A percentile compares a stretch with the other conserved stretches of the same genome.
Evolutionary conservation across 2,797 vertebrate species (phyloP).

Genomic region (Acropternis orthonyx): DNA sequence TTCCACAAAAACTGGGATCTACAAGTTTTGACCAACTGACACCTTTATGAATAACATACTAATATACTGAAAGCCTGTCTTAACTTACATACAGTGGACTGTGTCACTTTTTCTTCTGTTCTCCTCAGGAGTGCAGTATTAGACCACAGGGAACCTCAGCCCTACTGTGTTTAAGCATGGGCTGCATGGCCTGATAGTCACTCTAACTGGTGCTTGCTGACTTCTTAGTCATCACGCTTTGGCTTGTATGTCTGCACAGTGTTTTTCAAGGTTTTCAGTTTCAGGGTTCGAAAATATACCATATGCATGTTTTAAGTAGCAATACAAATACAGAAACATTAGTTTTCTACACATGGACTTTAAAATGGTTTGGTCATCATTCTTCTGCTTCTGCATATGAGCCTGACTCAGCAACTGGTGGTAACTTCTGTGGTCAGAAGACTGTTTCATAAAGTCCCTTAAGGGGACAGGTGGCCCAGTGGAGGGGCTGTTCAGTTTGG

Average conservation of each 20-base stretch:
- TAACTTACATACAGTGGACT: background rate
- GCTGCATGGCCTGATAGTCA: background rate
- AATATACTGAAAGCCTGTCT: background rate
- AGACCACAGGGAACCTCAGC: background rate
- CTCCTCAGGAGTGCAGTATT: background rate
- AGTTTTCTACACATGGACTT: background rate
- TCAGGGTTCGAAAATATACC: background rate
- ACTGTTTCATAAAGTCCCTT: slow-evolving; percentile 65
- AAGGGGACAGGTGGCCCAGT: slow-evolving; percentile 57
- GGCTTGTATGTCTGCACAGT: background rate
- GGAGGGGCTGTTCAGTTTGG: background rate
- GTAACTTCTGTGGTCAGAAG: slow-evolving; percentile 69
- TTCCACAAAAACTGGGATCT: background rate
- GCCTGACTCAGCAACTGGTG: slow-evolving; percentile 38
- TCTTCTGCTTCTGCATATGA: background rate
- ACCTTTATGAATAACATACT: background rate
- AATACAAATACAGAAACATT: background rate
- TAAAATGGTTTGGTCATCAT: slow-evolving; percentile 53
- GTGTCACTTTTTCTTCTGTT: background rate
- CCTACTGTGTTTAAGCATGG: background rate
- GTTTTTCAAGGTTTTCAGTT: background rate
- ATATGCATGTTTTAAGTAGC: background rate
- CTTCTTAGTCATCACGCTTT: background rate
- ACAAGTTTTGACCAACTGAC: background rate
- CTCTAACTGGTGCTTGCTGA: background rate